Conservation (phyloP, 2,888 invertebrate genomes). For the Ceramica pisi region DNA sequence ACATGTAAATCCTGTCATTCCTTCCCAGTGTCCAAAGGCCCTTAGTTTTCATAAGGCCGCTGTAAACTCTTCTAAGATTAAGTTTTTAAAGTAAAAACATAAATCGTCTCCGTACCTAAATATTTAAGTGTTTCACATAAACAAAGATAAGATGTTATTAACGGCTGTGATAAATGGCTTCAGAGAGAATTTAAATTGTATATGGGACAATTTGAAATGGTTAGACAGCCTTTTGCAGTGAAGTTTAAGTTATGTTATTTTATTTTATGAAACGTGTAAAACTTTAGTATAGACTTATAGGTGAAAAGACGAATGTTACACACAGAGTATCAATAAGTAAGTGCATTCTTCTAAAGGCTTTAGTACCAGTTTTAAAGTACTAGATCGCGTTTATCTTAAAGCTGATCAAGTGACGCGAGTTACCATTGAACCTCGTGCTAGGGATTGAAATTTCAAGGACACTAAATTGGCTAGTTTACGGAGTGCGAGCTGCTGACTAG, state of each 20-base stretch:
- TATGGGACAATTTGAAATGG: slow-evolving; percentile 27
- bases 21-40: no score
- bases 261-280: slow-evolving; percentile 5
- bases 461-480: no score
- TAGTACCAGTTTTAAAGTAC: no score
- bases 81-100: slow-evolving; percentile 18
- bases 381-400: no score
- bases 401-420: no score
- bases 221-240: slow-evolving; percentile 8
- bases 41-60: no score
- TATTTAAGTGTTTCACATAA: slow-evolving; percentile 20
- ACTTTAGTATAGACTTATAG: background rate
- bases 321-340: no score
- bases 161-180: slow-evolving; percentile 29
- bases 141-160: slow-evolving; percentile 33
- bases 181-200: slow-evolving; percentile 28
- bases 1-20: no score
- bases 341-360: no score
- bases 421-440: no score
- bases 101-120: slow-evolving; percentile 8
- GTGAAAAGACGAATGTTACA: background rate
- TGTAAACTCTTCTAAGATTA: background rate
- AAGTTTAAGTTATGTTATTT: slow-evolving; percentile 13
- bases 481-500: no score
- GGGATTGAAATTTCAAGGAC: no score